These are phyloP conservation scores for Micoletzkya japonica DNA, from an alignment of 2,888 invertebrate species.

Conservation along the genomic window DNA sequence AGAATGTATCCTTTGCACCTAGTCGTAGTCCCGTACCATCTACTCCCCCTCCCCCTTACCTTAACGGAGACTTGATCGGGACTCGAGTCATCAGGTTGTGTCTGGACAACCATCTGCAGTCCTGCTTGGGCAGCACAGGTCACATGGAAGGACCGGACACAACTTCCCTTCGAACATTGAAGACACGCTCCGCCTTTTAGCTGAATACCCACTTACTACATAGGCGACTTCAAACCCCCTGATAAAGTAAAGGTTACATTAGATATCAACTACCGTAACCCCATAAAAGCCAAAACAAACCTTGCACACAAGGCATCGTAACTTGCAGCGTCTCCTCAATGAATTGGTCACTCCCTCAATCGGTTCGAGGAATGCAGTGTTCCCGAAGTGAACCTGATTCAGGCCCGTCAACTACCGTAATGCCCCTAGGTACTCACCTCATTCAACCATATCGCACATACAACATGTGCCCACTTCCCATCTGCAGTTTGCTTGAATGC, in stretches of 20 bases:
- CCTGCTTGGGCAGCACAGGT: slow-evolving; percentile 95
- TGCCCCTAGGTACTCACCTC: slow-evolving; percentile 74
- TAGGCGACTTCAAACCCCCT: too few relatives aligned
- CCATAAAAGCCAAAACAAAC: slow-evolving; percentile 66
- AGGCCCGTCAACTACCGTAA: background rate
- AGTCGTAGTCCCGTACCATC: background rate
- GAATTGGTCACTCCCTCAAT: slow-evolving; percentile 95
- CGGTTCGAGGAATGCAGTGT: slow-evolving; percentile 83
- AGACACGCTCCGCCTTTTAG: slow-evolving; percentile 42
- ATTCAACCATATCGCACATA: slow-evolving; percentile 98
- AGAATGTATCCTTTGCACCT: background rate
- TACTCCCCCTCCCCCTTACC: background rate
- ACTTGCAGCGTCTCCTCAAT: slow-evolving; percentile 89
- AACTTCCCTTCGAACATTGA: slow-evolving; percentile 62
- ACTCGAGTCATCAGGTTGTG: slow-evolving; percentile 8
- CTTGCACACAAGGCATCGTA: slow-evolving; percentile 90
- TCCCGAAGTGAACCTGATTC: slow-evolving; percentile 76
- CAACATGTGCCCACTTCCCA: slow-evolving; percentile 95
- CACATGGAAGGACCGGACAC: slow-evolving; percentile 85
- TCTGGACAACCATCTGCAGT: slow-evolving; percentile 88
- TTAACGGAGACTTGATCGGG: slow-evolving; percentile 33
- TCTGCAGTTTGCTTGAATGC: slow-evolving; percentile 95
- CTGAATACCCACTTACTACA: too few relatives aligned
- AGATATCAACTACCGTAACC: slow-evolving; percentile 92
- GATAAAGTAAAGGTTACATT: too few relatives aligned